Percentiles rank a stretch among this genome's conserved stretches.
These are phyloP conservation scores for Lottia scabra DNA, from an alignment of 2,888 invertebrate genomes.

Conservation along the genomic window DNA sequence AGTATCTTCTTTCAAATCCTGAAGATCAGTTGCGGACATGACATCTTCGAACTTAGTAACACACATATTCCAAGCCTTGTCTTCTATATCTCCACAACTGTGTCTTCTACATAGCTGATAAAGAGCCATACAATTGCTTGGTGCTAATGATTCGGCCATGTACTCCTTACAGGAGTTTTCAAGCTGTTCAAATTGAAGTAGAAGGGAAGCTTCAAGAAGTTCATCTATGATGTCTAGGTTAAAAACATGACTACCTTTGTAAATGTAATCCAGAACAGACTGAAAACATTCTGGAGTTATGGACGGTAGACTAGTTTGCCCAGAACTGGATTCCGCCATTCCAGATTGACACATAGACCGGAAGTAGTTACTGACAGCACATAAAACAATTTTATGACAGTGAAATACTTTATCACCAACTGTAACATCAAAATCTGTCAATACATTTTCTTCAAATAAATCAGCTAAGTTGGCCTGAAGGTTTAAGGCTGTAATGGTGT, in stretches of 20 bases:
- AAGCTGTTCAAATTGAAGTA: conserved; percentile 17
- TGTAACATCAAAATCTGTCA: neutral
- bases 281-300: neutral
- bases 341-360: conserved; percentile 18
- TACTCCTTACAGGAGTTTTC: conserved; percentile 15
- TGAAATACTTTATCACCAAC: conserved; percentile 13
- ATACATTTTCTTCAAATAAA: neutral
- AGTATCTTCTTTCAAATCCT: conserved; percentile 18
- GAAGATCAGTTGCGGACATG: conserved; percentile 1
- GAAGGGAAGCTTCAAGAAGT: conserved; percentile 18
- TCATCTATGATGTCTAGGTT: conserved; percentile 8
- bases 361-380: conserved; percentile 23
- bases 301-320: conserved; percentile 6
- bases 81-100: conserved; percentile 6
- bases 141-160: conserved; percentile 8
- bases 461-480: neutral
- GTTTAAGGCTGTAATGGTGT: neutral
- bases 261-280: conserved; percentile 1
- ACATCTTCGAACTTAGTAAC: conserved; percentile 8
- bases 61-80: conserved; percentile 6
- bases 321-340: neutral
- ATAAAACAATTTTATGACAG: conserved; percentile 22
- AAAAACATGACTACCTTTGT: conserved; percentile 19
- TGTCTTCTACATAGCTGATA: conserved; percentile 5
- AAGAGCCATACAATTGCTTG: conserved; percentile 13